Evolutionary conservation across 2,888 invertebrate genomes (phyloP).

Genomic region (Ectemnius continuus): DNA sequence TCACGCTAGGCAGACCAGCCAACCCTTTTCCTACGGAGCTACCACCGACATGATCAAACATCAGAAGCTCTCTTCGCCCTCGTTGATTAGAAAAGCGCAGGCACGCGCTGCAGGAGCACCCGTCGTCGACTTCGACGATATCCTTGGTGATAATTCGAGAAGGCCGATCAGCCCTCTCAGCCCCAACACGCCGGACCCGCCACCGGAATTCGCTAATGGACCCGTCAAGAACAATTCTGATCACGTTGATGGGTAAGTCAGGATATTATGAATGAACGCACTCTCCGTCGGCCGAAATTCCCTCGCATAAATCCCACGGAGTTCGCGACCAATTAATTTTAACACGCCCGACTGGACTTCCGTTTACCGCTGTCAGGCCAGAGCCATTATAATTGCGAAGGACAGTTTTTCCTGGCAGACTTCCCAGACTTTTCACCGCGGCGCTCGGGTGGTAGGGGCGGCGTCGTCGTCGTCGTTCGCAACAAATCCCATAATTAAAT

Average conservation of each 20-base stretch:
- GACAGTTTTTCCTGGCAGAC: constrained; percentile 35
- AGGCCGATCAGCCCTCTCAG: constrained; percentile 67
- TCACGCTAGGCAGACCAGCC: constrained; percentile 93
- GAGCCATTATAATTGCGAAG: constrained; percentile 22
- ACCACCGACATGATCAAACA: constrained; percentile 85
- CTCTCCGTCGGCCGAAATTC: neutral
- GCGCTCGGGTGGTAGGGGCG: neutral
- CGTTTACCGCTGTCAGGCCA: neutral
- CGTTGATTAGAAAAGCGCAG: constrained; percentile 87
- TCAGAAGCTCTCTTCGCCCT: constrained; percentile 89
- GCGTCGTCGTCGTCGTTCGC: neutral
- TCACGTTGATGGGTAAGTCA: constrained; percentile 69
- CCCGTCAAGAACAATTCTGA: constrained; percentile 58
- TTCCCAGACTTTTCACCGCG: constrained; percentile 33
- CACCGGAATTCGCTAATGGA: constrained; percentile 73
- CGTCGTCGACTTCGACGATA: constrained; percentile 75
- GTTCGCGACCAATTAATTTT: neutral
- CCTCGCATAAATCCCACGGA: neutral
- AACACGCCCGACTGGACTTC: neutral
- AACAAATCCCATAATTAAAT: constrained; percentile 53
- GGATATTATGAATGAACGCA: neutral
- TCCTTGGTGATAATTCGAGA: constrained; percentile 68
- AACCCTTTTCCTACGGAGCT: constrained; percentile 93
- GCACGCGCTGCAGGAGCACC: constrained; percentile 68
- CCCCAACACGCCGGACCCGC: constrained; percentile 70